Base-by-base conservation (phyloP, 2,797 vertebrate genomes). In the Anas bernieri region DNA sequence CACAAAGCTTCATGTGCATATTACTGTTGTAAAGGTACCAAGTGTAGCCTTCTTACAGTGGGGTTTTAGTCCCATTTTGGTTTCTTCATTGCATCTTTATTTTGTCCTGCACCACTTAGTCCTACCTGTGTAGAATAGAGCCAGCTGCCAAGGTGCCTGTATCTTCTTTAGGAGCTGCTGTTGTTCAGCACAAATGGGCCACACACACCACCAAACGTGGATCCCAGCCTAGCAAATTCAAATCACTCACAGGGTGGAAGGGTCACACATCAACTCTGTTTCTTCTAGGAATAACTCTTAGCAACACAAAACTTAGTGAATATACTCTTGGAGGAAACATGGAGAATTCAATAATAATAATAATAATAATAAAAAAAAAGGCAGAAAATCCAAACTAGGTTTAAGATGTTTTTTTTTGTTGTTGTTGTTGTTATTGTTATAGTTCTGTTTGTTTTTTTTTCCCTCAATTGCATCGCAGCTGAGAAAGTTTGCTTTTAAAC, bases 401-500 rank as follows among this genome's bases (percentile, higher is more conserved):
- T 16, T 85, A 80, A 39, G 6, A 28, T 25, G 22, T 2, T 9
- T 45, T 8, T 46, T 46, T 22, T 46, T 46, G 11, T 46, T 48
- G 45, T 21, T 46, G 46, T 23, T 48, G 21, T 46, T 48, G 45
- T 21, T 46, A 22, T 23, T 48, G 21, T 48, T 48, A 48, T 12
- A 48, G 35, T 54, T 41, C 16, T 48, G 14, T 17, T 30, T 54
- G 46, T 37, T 11, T 15, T 3, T 70, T 41, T 23, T 61, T 28
- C 45, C 58, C 18, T 10, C 11, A 33, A 13, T 5, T 2, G 4
- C 9, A n/a, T 3, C 9, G 7, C 55, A 46, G 25, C 17, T 0
- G 1, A 74, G 33, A 62, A 69, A 35, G 11, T 25, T 41, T 69
- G 25, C 17, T 39, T 64, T 80, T 67, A 83, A 96, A 89, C 56